Conservation (phyloP, 2,113 vertebrate genomes). For the Vulpes lagopus region DNA sequence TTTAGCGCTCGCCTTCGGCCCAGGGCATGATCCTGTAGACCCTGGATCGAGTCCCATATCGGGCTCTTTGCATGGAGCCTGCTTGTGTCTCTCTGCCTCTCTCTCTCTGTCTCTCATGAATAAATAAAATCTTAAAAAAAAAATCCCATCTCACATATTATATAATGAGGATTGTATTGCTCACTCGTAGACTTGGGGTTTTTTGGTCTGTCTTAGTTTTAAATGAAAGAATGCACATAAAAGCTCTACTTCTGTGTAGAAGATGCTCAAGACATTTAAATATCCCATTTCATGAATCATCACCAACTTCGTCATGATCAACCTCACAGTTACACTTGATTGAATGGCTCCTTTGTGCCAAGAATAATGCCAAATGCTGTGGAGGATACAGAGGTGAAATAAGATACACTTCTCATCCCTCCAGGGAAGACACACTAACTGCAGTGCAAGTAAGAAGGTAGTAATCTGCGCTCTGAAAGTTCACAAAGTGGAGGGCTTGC, state of each 20-base stretch:
- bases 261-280: not conserved
- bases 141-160: not conserved
- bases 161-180: not conserved
- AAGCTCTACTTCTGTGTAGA: not conserved
- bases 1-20: no score
- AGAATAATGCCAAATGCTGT: not conserved
- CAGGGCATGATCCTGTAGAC: no score
- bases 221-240: not conserved
- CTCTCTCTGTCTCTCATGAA: no score
- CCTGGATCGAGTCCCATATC: no score
- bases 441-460: not conserved
- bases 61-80: no score
- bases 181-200: not conserved
- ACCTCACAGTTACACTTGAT: not conserved
- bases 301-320: not conserved
- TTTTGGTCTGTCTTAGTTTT: not conserved
- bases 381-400: not conserved
- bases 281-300: not conserved
- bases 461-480: not conserved
- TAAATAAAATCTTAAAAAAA: no score
- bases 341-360: not conserved
- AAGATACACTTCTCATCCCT: not conserved
- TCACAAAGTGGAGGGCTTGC: not conserved
- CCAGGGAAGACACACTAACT: not conserved
- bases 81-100: no score